Evolutionary conservation across 2,888 invertebrate species (phyloP).

Genomic region (Drosophila falleni): DNA sequence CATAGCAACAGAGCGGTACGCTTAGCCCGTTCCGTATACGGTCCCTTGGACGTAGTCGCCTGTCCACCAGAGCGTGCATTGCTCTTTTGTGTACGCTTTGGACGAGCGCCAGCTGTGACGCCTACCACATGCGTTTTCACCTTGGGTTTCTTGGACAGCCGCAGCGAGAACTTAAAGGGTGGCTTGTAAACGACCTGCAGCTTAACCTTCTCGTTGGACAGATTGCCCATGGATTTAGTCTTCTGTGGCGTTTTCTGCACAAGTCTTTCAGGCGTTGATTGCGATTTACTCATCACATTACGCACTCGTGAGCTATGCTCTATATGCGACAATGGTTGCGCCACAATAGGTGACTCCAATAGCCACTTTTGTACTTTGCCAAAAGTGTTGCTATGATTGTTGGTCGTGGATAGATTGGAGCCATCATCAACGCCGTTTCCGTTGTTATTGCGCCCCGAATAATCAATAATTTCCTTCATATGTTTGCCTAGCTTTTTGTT

Average conservation of each 20-base stretch:
- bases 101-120: conserved; percentile 64
- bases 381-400: conserved; percentile 85
- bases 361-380: conserved; percentile 95
- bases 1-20: conserved; percentile 83
- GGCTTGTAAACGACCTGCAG: conserved; percentile 95
- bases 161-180: conserved; percentile 94
- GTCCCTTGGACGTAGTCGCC: conserved; percentile 32
- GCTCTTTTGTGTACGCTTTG: conserved; percentile 76
- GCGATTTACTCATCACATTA: conserved; percentile 91
- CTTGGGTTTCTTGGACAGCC: conserved; percentile 87
- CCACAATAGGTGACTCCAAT: conserved; percentile 89
- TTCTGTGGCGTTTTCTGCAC: conserved; percentile 88
- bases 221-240: conserved; percentile 90
- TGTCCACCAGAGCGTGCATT: conserved; percentile 63
- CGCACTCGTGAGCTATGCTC: conserved; percentile 85
- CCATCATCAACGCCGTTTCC: conserved; percentile 60
- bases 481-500: conserved; percentile 86
- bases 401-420: conserved; percentile 86
- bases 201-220: conserved; percentile 89
- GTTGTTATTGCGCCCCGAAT: conserved; percentile 84
- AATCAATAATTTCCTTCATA: conserved; percentile 91
- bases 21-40: conserved; percentile 72
- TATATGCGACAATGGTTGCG: conserved; percentile 84
- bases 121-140: conserved; percentile 85
- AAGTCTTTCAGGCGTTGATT: conserved; percentile 92